phyloP scores from a whole-genome alignment of 1,140 invertebrate species.

The Brachionus manjavacas region DNA sequence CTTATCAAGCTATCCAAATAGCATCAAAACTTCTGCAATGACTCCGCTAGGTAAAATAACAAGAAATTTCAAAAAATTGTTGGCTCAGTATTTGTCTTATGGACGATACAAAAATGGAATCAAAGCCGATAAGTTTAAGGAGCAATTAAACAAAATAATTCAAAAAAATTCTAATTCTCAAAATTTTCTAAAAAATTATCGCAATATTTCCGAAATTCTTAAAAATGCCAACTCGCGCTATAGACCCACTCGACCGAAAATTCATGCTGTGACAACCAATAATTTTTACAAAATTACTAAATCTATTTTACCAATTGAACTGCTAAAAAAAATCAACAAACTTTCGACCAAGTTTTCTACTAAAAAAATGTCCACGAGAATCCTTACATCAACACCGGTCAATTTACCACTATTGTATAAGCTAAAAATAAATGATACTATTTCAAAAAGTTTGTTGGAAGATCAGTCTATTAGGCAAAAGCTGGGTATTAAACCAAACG shows the following conservation, averaged over 20 bases:
- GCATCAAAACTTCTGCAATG: not conserved
- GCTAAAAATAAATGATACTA: constrained; percentile 24
- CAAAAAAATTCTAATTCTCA: not conserved
- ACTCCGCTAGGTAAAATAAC: not conserved
- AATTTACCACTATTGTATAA: not conserved
- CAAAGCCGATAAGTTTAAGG: not conserved
- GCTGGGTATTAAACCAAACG: constrained; percentile 15
- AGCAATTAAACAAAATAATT: not conserved
- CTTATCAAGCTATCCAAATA: not conserved
- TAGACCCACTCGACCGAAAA: not conserved
- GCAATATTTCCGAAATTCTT: not conserved
- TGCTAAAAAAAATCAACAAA: constrained; percentile 11
- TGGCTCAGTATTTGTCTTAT: not conserved
- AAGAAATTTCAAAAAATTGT: constrained; percentile 11
- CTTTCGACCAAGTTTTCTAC: constrained; percentile 6
- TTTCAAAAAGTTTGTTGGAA: constrained; percentile 2
- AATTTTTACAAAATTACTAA: not conserved
- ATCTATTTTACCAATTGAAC: not conserved
- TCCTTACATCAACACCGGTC: not conserved
- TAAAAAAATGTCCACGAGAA: not conserved
- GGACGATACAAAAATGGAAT: not conserved
- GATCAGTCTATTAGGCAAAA: not conserved
- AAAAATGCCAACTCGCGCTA: not conserved
- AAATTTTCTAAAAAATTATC: not conserved
- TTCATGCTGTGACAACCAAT: not conserved